Base-by-base conservation (phyloP, 1,140 invertebrate species). In the Cydia fagiglandana region DNA sequence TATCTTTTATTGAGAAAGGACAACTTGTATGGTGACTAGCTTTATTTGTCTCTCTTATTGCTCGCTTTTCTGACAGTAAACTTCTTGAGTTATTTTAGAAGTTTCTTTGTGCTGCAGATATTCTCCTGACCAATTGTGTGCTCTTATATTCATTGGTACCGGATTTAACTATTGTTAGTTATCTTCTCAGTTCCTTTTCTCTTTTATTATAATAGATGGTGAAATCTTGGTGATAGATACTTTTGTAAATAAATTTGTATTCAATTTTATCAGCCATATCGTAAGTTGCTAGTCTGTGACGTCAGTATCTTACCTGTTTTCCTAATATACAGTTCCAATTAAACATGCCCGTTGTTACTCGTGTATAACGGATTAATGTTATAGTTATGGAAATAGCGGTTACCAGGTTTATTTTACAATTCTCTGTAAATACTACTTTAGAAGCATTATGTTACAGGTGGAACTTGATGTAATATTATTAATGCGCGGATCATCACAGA, bases 331-430 rank as follows among this genome's bases (percentile, higher is more conserved):
- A 24, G 3, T 61, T 0, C 20, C 24, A 24, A 61, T 61, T 9
- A 10, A 61, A 61, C 56, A 70, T 70, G 17, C 34, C 30, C 66
- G 34, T 70, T 38, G 12, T 45, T 61, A 24, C 73, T 53, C 7
- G 3, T 73, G 15, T 73, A 73, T 30, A 0, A 53, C 47, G 73
- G 45, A 50, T n/a, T 9, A 20, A 41, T 38, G 34, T 68, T 34
- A 66, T 28, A 34, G 15, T 34, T 68, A 38, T 68, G 30, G 28
- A 68, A 47, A 17, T 47, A 79, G 70, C 64, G 73, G 80, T 81
- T 81, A 81, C 80, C 80, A 78, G 70, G 73, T 73, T 75, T 30
- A n/a, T 56, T 74, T 70, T 41, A 70, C 66, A 38, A 24, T 15
- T 53, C 10, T 47, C 9, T 74, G 45, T 74, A 74, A 24, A 74